Evolutionary conservation across 2,113 vertebrate genomes (phyloP).

Genomic region (Anthoscopus minutus): DNA sequence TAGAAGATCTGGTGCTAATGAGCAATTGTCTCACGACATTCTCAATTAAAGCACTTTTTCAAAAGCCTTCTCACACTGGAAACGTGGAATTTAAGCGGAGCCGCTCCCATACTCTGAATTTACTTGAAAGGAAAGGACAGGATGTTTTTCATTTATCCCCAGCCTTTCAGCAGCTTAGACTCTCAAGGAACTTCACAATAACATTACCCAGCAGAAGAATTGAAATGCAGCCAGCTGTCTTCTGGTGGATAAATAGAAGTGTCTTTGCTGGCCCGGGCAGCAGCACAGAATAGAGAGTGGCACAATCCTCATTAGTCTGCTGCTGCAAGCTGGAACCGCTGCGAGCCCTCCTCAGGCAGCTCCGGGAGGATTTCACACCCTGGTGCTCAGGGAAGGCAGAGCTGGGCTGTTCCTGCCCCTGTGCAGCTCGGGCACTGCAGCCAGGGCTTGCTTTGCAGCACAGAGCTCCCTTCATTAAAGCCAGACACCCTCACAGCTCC

Average conservation of each 20-base stretch:
- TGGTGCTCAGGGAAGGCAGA: neutral
- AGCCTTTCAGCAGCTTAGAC: conserved; percentile 36
- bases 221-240: conserved; percentile 48
- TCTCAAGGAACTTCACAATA: conserved; percentile 39
- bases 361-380: neutral
- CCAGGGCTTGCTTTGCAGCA: neutral
- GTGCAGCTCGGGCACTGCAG: neutral
- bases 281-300: neutral
- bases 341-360: neutral
- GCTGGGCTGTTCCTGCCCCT: neutral
- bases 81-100: neutral
- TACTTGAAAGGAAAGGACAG: conserved; percentile 29
- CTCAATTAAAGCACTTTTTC: neutral
- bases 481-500: neutral
- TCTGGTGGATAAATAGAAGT: neutral
- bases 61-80: neutral
- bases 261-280: neutral
- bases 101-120: neutral
- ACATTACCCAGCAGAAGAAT: conserved; percentile 35
- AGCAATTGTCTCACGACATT: neutral
- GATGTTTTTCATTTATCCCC: conserved; percentile 44
- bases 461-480: neutral
- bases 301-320: neutral
- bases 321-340: neutral
- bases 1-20: neutral